Percentiles rank a stretch among this genome's conserved stretches.
Evolutionary conservation across 2,113 vertebrate genomes (phyloP).

Genomic region (Bufo bufo): DNA sequence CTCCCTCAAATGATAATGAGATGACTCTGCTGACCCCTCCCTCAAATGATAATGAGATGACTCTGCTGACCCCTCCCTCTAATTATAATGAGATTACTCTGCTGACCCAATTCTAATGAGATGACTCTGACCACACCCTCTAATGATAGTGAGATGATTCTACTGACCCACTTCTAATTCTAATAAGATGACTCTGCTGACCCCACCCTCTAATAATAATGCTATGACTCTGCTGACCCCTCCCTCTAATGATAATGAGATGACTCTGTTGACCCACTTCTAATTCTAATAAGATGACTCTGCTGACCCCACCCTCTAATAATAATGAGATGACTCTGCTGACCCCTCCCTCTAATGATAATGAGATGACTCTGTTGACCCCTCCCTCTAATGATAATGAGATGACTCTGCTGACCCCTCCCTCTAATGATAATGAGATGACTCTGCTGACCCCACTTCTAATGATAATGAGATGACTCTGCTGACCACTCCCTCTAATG

Average conservation of each 20-base stretch:
- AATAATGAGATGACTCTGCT: not conserved
- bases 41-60: too few relatives aligned
- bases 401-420: not conserved
- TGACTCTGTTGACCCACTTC: not conserved
- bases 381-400: not conserved
- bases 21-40: too few relatives aligned
- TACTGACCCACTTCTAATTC: too few relatives aligned
- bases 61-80: too few relatives aligned
- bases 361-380: not conserved
- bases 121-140: not conserved
- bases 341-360: not conserved
- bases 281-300: not conserved
- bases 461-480: slow-evolving; percentile 5
- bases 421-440: not conserved
- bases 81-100: too few relatives aligned
- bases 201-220: not conserved
- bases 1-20: too few relatives aligned
- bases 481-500: not conserved
- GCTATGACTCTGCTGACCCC: not conserved
- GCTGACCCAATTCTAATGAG: not conserved
- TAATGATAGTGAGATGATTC: too few relatives aligned
- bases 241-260: not conserved
- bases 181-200: too few relatives aligned
- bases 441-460: not conserved
- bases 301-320: not conserved